Evolutionary conservation across 37 sponge, comb jelly and placozoan genomes (phyloP).

Genomic region (Spongia lamella): DNA sequence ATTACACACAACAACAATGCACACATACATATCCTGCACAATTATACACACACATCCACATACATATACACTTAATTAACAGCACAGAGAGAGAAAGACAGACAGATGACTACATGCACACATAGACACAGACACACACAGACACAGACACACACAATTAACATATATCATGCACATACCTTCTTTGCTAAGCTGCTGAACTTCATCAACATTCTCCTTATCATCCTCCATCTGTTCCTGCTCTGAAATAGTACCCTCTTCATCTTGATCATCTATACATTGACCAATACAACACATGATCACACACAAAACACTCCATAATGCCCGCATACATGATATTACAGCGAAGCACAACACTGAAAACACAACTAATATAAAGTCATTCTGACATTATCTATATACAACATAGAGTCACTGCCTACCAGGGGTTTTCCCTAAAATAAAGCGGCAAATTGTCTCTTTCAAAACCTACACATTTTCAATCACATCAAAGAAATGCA

Average conservation of each 20-base stretch:
- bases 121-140: neutral
- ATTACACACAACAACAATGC: neutral
- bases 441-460: no score
- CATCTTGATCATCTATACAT: slow-evolving; percentile 16
- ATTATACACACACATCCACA: neutral
- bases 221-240: neutral
- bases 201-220: slow-evolving; percentile 5
- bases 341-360: no score
- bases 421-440: no score
- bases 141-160: neutral
- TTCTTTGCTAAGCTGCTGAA: slow-evolving; percentile 1
- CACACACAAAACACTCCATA: no score
- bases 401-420: no score
- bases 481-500: no score
- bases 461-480: no score
- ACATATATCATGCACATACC: slow-evolving; percentile 6
- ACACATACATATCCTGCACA: neutral
- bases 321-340: no score
- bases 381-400: no score
- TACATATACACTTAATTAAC: neutral
- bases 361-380: no score
- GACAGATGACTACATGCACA: neutral
- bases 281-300: neutral
- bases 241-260: slow-evolving; percentile 15
- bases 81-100: neutral